phyloP scores from a whole-genome alignment of 2,113 vertebrate species.

The Grantiella picta region DNA sequence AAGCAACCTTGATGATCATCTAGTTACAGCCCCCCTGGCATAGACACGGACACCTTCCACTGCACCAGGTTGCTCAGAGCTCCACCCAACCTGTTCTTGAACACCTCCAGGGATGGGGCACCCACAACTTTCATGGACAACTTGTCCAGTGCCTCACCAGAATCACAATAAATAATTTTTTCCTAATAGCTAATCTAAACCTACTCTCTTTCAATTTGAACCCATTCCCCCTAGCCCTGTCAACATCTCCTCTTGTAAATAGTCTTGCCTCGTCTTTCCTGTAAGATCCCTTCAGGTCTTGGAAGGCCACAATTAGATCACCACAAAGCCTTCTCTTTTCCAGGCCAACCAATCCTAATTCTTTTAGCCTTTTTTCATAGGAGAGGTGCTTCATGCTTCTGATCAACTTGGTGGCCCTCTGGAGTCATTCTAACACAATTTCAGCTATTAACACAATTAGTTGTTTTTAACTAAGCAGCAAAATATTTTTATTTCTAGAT shows the following conservation, averaged over 20 bases:
- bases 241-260: neutral
- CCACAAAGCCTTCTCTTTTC: neutral
- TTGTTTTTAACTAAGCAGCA: neutral
- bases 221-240: neutral
- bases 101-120: neutral
- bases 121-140: neutral
- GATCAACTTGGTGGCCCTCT: neutral
- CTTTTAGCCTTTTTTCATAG: neutral
- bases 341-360: neutral
- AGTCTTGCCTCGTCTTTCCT: neutral
- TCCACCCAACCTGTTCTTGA: neutral
- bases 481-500: neutral
- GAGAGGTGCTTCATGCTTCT: neutral
- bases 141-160: neutral
- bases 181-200: neutral
- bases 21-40: fast-evolving
- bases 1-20: neutral
- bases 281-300: neutral
- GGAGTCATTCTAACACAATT: neutral
- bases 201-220: neutral
- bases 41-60: neutral
- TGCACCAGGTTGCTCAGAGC: neutral
- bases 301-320: neutral
- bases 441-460: neutral
- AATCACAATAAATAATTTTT: neutral